A percentile compares a stretch with the other conserved stretches of the same genome.
phyloP scores from a whole-genome alignment of 2,888 invertebrate genomes.

The Ormyrus pomaceus region DNA sequence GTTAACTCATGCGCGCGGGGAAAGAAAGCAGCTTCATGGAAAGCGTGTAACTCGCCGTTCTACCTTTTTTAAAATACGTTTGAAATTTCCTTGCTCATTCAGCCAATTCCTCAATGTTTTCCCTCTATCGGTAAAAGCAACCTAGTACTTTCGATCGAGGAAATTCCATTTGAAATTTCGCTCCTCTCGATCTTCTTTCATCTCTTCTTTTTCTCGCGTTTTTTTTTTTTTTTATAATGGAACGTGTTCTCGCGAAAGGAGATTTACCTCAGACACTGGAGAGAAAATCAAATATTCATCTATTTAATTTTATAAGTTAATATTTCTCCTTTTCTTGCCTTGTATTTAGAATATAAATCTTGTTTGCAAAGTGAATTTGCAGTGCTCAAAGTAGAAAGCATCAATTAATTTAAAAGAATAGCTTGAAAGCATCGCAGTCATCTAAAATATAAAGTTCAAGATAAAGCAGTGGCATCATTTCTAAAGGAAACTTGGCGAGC shows the following conservation, averaged over 20 bases:
- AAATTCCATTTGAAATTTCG: slow-evolving; percentile 32
- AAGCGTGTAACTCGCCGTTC: neutral
- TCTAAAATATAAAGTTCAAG: slow-evolving; percentile 14
- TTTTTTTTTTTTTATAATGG: no score
- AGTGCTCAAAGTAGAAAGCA: no score
- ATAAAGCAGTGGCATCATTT: slow-evolving; percentile 1
- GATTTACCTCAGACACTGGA: no score
- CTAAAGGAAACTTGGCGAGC: slow-evolving; percentile 8
- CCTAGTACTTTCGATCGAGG: neutral
- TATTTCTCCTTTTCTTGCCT: no score
- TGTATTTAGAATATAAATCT: no score
- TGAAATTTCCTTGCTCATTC: neutral
- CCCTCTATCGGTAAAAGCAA: neutral
- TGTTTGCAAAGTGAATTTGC: no score
- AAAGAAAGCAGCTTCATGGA: neutral
- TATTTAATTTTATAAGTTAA: no score
- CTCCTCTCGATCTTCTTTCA: neutral
- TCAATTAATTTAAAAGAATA: neutral
- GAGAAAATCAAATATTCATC: no score
- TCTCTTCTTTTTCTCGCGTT: neutral
- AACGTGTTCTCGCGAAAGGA: no score
- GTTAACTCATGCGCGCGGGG: neutral
- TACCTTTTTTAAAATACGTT: neutral
- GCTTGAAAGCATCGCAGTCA: no score
- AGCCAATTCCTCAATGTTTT: slow-evolving; percentile 10